Evolutionary conservation across 2,888 invertebrate species (phyloP), one percentile per base, ranked within the genome.

Genomic region (Drosophila lutescens): DNA sequence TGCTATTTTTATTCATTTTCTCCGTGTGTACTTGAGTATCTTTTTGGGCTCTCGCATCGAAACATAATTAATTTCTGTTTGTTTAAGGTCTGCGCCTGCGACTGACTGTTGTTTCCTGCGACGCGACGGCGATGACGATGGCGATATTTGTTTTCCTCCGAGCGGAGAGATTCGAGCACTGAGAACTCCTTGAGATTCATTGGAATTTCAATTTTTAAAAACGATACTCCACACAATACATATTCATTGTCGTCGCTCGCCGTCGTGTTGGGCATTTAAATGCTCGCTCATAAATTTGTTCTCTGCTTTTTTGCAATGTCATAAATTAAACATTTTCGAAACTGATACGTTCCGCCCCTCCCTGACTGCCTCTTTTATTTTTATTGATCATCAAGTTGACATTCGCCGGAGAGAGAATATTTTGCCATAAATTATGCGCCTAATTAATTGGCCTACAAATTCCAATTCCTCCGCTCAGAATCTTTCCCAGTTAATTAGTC

Each of bases 391-490:
- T 66, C 62, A 66, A 65, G 67, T 77, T 78, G 71, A 73, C 78
- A 79, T 61, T 67, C 60, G 54, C 26, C 38, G 32, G 51, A 13
- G 50, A 36, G 26, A 36, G 57, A 62, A 63, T 65, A 84, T 76
- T 70, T 74, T 41, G 86, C 77, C 87, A 90, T 90, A 90, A 90
- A 90, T 90, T 88, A 85, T 86, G 79, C 72, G 77, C 74, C 77
- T 89, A 90, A 90, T 90, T 88, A 90, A 90, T 90, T 90, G 90
- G 81, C 82, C 78, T 78, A 85, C 81, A 85, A 84, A 78, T 80
- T 85, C 83, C 65, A 54, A 67, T 66, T 46, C 62, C 57, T 50
- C 26, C 50, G 56, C 71, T 55, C 60, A 41, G 70, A 80, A 77
- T 77, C 59, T 62, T 58, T 72, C 55, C 69, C 80, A 86, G 78